These are phyloP conservation scores for Carassius auratus DNA, from an alignment of 2,113 vertebrate genomes.

Conservation along the genomic window DNA sequence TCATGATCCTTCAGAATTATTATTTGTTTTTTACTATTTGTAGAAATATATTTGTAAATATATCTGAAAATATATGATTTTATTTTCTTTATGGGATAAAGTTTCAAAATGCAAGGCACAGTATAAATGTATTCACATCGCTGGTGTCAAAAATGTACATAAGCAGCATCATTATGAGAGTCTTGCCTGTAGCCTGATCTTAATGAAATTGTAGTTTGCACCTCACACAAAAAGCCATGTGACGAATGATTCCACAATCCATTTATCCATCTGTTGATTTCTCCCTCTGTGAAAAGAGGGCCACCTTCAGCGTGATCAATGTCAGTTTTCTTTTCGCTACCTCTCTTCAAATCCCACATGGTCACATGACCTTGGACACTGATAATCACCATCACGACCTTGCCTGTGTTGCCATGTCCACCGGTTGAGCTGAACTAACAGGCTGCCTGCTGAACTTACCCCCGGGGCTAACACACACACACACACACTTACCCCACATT, in stretches of 20 bases:
- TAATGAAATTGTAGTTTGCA: conserved; percentile 29
- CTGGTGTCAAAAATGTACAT: conserved; percentile 4
- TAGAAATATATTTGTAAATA: background rate
- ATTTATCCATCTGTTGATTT: conserved; percentile 33
- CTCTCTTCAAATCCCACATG: conserved; percentile 68
- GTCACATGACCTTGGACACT: conserved; percentile 71
- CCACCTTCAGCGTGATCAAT: conserved; percentile 66
- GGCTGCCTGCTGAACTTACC: conserved; percentile 70
- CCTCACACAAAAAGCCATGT: conserved; percentile 7
- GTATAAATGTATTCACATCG: background rate
- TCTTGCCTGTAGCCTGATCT: conserved; percentile 23
- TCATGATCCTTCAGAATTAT: background rate
- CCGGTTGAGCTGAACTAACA: conserved; percentile 71
- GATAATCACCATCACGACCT: conserved; percentile 67
- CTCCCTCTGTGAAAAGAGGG: conserved; percentile 61
- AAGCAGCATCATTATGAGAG: conserved; percentile 4
- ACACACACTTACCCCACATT: background rate
- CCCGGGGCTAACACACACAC: conserved; percentile 47
- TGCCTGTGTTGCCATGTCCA: conserved; percentile 67
- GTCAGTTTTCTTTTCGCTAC: conserved; percentile 69
- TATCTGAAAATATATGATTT: background rate
- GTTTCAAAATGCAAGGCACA: background rate
- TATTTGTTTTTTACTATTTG: background rate
- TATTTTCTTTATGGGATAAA: background rate
- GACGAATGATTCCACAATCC: conserved; percentile 1